phyloP scores from a whole-genome alignment of 2,888 invertebrate species.

The Scaptomyza polygonia region DNA sequence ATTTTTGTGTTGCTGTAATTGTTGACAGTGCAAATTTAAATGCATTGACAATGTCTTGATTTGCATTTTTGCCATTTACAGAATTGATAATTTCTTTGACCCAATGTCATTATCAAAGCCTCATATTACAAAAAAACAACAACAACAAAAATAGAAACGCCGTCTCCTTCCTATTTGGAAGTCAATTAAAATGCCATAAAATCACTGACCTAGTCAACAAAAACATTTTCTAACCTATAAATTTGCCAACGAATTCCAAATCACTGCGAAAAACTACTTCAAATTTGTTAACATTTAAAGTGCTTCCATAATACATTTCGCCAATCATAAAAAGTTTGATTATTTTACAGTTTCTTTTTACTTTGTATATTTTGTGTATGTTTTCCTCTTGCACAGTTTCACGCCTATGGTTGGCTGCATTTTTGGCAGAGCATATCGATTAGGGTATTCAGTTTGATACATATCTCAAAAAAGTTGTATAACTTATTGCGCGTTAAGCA shows the following conservation, averaged over 20 bases:
- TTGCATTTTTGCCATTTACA: not conserved
- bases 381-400: slow-evolving; percentile 25
- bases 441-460: not conserved
- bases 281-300: slow-evolving; percentile 22
- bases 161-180: not conserved
- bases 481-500: not conserved
- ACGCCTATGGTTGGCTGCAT: slow-evolving; percentile 29
- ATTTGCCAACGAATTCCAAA: slow-evolving; percentile 13
- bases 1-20: slow-evolving; percentile 1
- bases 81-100: not conserved
- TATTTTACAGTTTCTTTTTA: slow-evolving; percentile 5
- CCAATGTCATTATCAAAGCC: not conserved
- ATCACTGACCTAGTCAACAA: slow-evolving; percentile 46
- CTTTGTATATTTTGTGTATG: slow-evolving; percentile 4
- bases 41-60: not conserved
- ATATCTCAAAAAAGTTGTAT: too few relatives aligned
- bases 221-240: slow-evolving; percentile 29
- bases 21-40: not conserved
- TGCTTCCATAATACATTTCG: slow-evolving; percentile 16
- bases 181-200: not conserved
- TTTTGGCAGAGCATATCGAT: slow-evolving; percentile 9
- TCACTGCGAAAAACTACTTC: slow-evolving; percentile 25
- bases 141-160: too few relatives aligned
- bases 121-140: not conserved
- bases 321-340: slow-evolving; percentile 14